Percentiles rank a stretch among this genome's conserved stretches.
These are phyloP conservation scores for Conus ventricosus DNA, from an alignment of 1,140 invertebrate species.

Conservation along the genomic window DNA sequence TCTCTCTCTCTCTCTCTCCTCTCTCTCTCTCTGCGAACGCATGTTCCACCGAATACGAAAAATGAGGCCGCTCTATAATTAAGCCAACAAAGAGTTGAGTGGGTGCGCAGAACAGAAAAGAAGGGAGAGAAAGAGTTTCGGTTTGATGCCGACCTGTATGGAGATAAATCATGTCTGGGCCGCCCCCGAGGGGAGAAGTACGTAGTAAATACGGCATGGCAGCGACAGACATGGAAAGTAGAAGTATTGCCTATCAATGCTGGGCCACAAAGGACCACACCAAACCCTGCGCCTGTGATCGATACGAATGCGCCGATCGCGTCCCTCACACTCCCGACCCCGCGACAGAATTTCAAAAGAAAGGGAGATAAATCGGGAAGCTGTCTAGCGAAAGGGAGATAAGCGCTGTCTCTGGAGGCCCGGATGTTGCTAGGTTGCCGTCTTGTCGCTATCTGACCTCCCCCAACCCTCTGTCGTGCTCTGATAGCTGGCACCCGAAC, in stretches of 20 bases:
- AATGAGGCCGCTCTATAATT: too few relatives aligned
- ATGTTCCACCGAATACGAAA: too few relatives aligned
- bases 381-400: conserved; percentile 35
- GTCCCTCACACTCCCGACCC: not conserved
- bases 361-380: conserved; percentile 33
- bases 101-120: too few relatives aligned
- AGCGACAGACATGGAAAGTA: not conserved
- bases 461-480: not conserved
- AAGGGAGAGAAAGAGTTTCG: not conserved
- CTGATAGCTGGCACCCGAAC: not conserved
- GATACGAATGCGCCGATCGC: not conserved
- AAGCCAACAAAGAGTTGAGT: too few relatives aligned
- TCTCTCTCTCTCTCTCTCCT: too few relatives aligned
- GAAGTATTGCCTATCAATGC: conserved; percentile 12
- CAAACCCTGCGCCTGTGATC: too few relatives aligned
- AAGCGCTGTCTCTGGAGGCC: conserved; percentile 24
- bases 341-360: conserved; percentile 21
- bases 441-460: conserved; percentile 23
- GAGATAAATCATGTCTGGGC: conserved; percentile 25
- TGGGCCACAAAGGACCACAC: not conserved
- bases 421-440: conserved; percentile 29
- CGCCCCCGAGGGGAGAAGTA: not conserved
- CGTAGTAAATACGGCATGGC: not conserved
- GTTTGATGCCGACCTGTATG: not conserved
- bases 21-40: too few relatives aligned